phyloP scores from a whole-genome alignment of 2,113 vertebrate species.

The Coptodon rendalli region DNA sequence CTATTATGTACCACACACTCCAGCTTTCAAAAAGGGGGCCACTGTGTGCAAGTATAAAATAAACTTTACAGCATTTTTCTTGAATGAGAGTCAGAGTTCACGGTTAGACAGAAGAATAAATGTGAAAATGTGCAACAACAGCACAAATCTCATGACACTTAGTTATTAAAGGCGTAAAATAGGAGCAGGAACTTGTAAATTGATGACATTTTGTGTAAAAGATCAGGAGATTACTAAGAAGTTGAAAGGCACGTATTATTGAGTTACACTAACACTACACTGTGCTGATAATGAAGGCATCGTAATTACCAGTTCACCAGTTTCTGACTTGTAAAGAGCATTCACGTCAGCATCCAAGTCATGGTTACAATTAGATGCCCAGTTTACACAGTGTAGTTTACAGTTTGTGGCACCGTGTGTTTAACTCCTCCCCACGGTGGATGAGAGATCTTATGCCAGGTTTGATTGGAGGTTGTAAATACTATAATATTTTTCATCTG shows the following conservation, averaged over 20 bases:
- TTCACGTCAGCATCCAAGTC: background rate
- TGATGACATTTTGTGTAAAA: background rate
- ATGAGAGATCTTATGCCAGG: background rate
- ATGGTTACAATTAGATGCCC: background rate
- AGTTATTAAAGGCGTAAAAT: background rate
- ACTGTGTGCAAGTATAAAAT: background rate
- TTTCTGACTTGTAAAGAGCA: background rate
- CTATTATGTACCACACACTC: background rate
- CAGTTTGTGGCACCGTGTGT: background rate
- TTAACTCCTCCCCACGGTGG: background rate
- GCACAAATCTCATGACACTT: background rate
- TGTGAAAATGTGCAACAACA: background rate
- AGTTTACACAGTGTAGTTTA: background rate
- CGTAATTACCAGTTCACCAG: background rate
- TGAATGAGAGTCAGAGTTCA: background rate
- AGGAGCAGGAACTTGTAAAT: background rate
- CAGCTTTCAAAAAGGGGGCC: background rate
- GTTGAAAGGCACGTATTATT: background rate
- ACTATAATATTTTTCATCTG: background rate
- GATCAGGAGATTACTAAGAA: background rate
- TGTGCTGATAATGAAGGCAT: background rate
- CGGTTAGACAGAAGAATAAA: background rate
- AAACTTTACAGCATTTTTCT: background rate
- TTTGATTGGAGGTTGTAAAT: background rate
- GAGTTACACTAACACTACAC: background rate